Conservation (phyloP, 1,140 invertebrate genomes). For the Drosophila tani region DNA sequence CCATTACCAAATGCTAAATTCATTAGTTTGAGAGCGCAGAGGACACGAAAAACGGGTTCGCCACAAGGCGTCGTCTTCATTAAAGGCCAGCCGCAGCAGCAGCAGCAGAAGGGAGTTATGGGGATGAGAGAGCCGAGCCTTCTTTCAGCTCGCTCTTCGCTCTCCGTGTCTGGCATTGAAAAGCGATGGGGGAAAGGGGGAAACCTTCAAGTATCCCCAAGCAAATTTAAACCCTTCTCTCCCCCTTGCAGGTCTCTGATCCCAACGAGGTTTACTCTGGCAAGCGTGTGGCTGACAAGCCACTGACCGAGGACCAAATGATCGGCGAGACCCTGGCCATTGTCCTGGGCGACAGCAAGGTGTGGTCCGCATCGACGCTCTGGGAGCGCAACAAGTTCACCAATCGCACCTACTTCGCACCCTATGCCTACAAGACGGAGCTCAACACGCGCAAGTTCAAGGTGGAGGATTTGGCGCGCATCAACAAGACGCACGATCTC, state of each 20-base stretch:
- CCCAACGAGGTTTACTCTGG: constrained; percentile 97
- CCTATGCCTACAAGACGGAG: constrained; percentile 95
- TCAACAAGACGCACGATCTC: constrained; percentile 92
- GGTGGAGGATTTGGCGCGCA: constrained; percentile 93
- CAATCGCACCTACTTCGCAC: constrained; percentile 96
- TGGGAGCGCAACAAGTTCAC: constrained; percentile 99
- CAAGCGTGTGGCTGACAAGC: constrained; percentile 93
- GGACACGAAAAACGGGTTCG: constrained; percentile 82
- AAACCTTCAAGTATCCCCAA: constrained; percentile 2
- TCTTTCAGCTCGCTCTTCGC: constrained; percentile 10
- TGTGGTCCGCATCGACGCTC: constrained; percentile 96
- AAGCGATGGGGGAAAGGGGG: constrained; percentile 18
- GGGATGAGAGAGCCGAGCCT: constrained; percentile 30
- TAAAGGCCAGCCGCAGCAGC: constrained; percentile 58
- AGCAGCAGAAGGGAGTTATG: constrained; percentile 19
- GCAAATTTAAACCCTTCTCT: not conserved
- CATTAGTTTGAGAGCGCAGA: constrained; percentile 80
- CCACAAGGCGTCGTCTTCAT: constrained; percentile 73
- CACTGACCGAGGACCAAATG: constrained; percentile 97
- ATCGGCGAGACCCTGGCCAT: constrained; percentile 96
- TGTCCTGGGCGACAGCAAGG: constrained; percentile 95
- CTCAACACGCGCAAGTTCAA: constrained; percentile 93
- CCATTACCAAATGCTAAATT: constrained; percentile 84
- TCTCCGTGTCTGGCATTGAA: constrained; percentile 57
- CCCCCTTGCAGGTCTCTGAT: constrained; percentile 92